Percentiles rank a stretch among this genome's conserved stretches.
Evolutionary conservation across 2,797 vertebrate species (phyloP).

Genomic region (Cheirogaleus major): DNA sequence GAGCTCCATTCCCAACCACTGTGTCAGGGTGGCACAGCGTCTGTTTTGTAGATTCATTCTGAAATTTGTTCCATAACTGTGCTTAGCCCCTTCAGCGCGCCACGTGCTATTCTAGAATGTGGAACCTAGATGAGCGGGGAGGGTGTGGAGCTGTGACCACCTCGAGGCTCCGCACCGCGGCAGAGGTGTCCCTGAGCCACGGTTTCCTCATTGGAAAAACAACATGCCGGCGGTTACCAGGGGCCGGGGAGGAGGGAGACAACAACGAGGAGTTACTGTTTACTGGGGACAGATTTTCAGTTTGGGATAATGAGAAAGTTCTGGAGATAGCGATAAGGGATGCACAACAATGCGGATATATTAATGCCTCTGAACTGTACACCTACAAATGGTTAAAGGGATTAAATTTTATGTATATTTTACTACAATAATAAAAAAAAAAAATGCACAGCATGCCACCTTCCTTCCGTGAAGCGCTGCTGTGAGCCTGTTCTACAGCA

Average conservation of each 20-base stretch:
- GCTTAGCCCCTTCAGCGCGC: not conserved
- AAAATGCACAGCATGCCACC: not conserved
- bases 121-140: rapidly evolving
- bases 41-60: not conserved
- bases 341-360: no score
- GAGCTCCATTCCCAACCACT: not conserved
- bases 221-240: not conserved
- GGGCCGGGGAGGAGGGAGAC: not conserved
- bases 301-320: not conserved
- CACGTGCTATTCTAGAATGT: not conserved
- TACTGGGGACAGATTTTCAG: not conserved
- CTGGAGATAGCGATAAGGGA: not conserved
- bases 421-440: not conserved
- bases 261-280: not conserved
- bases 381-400: not conserved
- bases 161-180: rapidly evolving
- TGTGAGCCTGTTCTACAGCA: not conserved
- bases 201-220: not conserved
- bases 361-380: not conserved
- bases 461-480: not conserved
- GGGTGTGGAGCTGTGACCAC: no score
- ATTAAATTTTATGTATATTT: not conserved
- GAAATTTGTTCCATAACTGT: not conserved
- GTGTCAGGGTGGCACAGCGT: not conserved
- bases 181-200: not conserved